Conservation (phyloP, 1,140 invertebrate species). For the Eumaeus atala region DNA sequence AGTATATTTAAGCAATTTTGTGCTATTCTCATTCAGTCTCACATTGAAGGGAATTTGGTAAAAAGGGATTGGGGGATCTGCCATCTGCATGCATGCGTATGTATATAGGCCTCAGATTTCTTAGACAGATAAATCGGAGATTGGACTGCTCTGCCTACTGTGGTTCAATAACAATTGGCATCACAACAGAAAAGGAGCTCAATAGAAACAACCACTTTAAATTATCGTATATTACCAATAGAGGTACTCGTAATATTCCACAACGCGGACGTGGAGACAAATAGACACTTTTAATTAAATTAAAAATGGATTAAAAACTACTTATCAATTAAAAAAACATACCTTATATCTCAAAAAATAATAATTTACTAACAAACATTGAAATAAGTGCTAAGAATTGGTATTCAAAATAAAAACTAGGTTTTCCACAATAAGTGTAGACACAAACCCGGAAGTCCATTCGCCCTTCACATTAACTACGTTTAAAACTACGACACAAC, state of each 20-base stretch:
- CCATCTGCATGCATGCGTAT: no score
- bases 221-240: conserved; percentile 56
- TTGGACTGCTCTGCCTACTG: no score
- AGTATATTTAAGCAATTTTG: no score
- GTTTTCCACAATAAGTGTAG: conserved; percentile 19
- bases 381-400: conserved; percentile 29
- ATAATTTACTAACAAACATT: conserved; percentile 71
- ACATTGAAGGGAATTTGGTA: no score
- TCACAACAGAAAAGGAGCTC: neutral
- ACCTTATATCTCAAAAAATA: conserved; percentile 70
- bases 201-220: conserved; percentile 40
- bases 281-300: conserved; percentile 44
- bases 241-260: conserved; percentile 51
- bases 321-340: conserved; percentile 64
- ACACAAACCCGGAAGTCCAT: neutral
- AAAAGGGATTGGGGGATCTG: no score
- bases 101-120: no score
- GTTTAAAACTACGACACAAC: conserved; percentile 11
- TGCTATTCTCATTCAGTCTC: no score
- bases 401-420: conserved; percentile 27
- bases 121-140: no score
- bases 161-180: no score
- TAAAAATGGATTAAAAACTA: conserved; percentile 65
- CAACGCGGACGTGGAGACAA: conserved; percentile 46
- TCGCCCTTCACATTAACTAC: neutral